Evolutionary conservation across 2,113 vertebrate genomes (phyloP).

Genomic region (Ciconia maguari): DNA sequence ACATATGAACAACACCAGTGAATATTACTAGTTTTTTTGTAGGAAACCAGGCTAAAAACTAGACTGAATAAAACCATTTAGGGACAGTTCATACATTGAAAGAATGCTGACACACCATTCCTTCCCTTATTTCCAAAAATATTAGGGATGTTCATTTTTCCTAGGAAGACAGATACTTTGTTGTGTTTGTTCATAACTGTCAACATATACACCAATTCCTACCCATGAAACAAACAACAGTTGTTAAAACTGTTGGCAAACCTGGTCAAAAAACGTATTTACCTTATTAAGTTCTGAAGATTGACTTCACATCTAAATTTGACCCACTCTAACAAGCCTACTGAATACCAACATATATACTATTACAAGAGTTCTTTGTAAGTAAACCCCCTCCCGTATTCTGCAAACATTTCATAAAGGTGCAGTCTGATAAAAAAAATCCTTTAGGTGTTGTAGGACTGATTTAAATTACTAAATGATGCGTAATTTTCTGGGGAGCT

Average conservation of each 20-base stretch:
- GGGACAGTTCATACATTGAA: not conserved
- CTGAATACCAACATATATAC: not conserved
- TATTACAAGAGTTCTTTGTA: not conserved
- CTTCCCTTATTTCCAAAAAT: not conserved
- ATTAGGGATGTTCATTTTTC: not conserved
- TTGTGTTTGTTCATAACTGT: not conserved
- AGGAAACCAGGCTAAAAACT: not conserved
- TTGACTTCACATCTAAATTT: not conserved
- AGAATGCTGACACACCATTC: not conserved
- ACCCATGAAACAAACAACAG: rapidly evolving
- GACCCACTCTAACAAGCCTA: not conserved
- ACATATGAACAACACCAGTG: not conserved
- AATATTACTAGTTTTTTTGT: not conserved
- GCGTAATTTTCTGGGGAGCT: not conserved
- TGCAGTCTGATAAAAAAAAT: not conserved
- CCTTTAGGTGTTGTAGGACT: not conserved
- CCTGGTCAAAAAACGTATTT: not conserved
- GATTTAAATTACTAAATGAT: not conserved
- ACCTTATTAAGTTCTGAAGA: not conserved
- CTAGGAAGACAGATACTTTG: not conserved
- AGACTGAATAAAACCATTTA: not conserved
- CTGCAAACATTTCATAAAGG: not conserved
- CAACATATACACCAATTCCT: not conserved
- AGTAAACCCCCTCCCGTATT: not conserved
- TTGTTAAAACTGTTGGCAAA: not conserved